Evolutionary conservation across 2,113 vertebrate species (phyloP).

Genomic region (Dendrocopos noguchii): DNA sequence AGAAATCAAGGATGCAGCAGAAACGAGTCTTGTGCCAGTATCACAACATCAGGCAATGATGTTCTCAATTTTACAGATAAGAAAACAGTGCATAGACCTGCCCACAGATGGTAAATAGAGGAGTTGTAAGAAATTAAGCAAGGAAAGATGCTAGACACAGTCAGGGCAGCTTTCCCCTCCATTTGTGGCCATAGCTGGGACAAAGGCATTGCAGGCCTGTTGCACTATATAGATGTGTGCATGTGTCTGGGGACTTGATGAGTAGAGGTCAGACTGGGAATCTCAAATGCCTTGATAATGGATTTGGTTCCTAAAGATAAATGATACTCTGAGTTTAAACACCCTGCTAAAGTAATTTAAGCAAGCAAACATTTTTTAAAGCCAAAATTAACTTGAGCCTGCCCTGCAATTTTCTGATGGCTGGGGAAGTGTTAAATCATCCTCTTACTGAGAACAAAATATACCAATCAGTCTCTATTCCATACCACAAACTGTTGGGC

Average conservation of each 20-base stretch:
- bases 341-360: background rate
- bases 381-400: background rate
- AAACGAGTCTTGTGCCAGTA: rapidly evolving
- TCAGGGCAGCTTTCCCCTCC: background rate
- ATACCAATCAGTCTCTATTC: background rate
- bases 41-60: background rate
- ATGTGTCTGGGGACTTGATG: rapidly evolving
- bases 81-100: background rate
- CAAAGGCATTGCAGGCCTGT: background rate
- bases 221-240: rapidly evolving
- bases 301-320: background rate
- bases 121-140: background rate
- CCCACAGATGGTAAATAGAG: background rate
- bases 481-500: background rate
- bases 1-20: background rate
- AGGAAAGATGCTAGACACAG: background rate
- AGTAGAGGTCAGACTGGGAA: background rate
- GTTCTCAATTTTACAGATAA: background rate
- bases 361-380: background rate
- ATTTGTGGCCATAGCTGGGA: rapidly evolving
- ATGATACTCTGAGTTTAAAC: background rate
- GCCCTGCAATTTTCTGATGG: background rate
- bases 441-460: background rate
- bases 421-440: background rate
- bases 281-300: background rate